Conservation (phyloP, 2,113 vertebrate species). For the Misgurnus anguillicaudatus region DNA sequence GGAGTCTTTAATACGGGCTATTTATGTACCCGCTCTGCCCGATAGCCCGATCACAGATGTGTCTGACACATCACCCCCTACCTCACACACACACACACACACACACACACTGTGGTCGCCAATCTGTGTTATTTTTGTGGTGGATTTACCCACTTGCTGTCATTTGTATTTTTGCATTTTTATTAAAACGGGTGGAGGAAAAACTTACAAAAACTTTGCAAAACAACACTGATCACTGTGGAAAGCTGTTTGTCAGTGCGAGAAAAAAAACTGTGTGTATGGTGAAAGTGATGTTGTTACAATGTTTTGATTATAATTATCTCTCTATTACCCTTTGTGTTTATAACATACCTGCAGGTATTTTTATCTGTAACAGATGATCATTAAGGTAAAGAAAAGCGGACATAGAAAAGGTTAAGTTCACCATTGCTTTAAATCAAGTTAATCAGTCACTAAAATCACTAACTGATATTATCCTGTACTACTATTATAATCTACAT, state of each 20-base stretch:
- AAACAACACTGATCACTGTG: slow-evolving; percentile 3
- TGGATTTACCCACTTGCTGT: slow-evolving; percentile 40
- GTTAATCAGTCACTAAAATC: too few species aligned
- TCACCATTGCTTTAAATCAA: too few species aligned
- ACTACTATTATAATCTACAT: too few species aligned
- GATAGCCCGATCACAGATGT: slow-evolving; percentile 51
- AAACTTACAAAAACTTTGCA: slow-evolving; percentile 7
- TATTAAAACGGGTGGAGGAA: background rate
- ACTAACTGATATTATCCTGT: too few species aligned
- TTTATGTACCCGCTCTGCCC: slow-evolving; percentile 56
- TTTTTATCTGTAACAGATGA: too few species aligned
- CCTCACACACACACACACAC: slow-evolving; percentile 6
- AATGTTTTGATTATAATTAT: too few species aligned
- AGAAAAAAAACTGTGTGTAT: background rate
- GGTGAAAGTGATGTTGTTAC: background rate
- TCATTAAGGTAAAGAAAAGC: too few species aligned
- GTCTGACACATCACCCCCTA: slow-evolving; percentile 37
- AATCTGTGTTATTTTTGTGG: slow-evolving; percentile 31
- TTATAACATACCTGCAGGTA: too few species aligned
- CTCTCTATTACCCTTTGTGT: too few species aligned
- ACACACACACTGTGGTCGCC: slow-evolving; percentile 30
- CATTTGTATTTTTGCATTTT: slow-evolving; percentile 40
- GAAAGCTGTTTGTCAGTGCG: slow-evolving; percentile 24
- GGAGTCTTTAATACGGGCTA: slow-evolving; percentile 51
- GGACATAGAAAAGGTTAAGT: too few species aligned